Evolutionary conservation across 2,888 invertebrate species (phyloP).

Genomic region (Andrena bicolor): DNA sequence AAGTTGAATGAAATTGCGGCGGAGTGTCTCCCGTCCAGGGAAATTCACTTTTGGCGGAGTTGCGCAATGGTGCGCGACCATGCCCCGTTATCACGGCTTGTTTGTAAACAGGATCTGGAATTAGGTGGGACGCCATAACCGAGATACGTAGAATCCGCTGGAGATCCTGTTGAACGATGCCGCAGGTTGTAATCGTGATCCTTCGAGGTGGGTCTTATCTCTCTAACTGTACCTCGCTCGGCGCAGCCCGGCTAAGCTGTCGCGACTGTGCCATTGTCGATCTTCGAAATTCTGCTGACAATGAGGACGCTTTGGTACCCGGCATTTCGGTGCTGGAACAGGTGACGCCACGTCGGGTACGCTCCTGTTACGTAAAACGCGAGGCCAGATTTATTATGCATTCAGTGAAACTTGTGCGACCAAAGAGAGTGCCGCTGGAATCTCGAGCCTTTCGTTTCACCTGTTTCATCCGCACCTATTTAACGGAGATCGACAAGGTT

Average conservation of each 20-base stretch:
- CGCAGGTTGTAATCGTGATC: slow-evolving; percentile 68
- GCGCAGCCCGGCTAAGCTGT: slow-evolving; percentile 18
- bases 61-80: slow-evolving; percentile 12
- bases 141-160: slow-evolving; percentile 66
- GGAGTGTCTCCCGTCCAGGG: neutral
- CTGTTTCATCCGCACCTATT: neutral
- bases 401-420: slow-evolving; percentile 49
- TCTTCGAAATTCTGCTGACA: slow-evolving; percentile 46
- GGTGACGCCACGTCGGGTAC: neutral
- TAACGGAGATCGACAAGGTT: neutral
- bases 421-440: slow-evolving; percentile 37
- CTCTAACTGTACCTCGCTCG: slow-evolving; percentile 67
- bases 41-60: slow-evolving; percentile 23
- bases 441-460: slow-evolving; percentile 22
- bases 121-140: slow-evolving; percentile 66
- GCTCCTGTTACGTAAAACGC: slow-evolving; percentile 33
- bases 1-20: neutral
- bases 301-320: neutral
- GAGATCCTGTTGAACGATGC: slow-evolving; percentile 69
- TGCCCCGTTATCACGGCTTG: slow-evolving; percentile 47
- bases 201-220: slow-evolving; percentile 71
- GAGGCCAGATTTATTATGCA: slow-evolving; percentile 46
- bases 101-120: slow-evolving; percentile 70
- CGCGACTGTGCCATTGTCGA: slow-evolving; percentile 26
- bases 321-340: neutral